Evolutionary conservation across 1,140 invertebrate genomes (phyloP).

Genomic region (Apis cerana): DNA sequence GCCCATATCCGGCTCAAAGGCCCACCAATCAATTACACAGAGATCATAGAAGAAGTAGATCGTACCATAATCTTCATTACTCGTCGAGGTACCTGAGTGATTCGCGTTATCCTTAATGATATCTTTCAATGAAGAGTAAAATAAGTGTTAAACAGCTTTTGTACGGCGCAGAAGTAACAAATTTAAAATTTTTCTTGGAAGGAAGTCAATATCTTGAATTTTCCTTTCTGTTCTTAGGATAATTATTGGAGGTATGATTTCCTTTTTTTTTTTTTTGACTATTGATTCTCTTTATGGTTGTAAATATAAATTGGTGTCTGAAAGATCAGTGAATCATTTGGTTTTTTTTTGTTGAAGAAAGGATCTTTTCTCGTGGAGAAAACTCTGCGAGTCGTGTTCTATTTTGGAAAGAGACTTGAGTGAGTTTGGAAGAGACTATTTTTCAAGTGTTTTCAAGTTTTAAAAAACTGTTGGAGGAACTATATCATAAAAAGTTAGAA

Average conservation of each 20-base stretch:
- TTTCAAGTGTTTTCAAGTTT: conserved; percentile 7
- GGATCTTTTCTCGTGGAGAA: not conserved
- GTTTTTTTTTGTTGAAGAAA: not conserved
- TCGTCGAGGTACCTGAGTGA: conserved; percentile 72
- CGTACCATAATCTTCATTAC: conserved; percentile 73
- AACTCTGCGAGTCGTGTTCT: not conserved
- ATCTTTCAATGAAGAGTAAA: not conserved
- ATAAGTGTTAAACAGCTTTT: not conserved
- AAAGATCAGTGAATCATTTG: no score
- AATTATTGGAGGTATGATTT: not conserved
- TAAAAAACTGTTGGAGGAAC: not conserved
- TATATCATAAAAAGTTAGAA: not conserved
- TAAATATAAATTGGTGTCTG: not conserved
- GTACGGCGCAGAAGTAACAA: not conserved
- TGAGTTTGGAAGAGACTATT: not conserved
- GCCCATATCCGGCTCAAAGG: conserved; percentile 22
- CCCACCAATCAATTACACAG: conserved; percentile 46
- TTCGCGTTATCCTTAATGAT: conserved; percentile 68
- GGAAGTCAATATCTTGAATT: no score
- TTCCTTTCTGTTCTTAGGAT: not conserved
- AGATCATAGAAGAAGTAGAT: conserved; percentile 71
- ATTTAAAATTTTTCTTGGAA: no score
- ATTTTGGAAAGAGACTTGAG: not conserved
- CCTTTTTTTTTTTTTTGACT: no score
- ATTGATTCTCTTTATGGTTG: not conserved